Conservation (phyloP, 2,113 vertebrate species). For the Hemicordylus capensis region DNA sequence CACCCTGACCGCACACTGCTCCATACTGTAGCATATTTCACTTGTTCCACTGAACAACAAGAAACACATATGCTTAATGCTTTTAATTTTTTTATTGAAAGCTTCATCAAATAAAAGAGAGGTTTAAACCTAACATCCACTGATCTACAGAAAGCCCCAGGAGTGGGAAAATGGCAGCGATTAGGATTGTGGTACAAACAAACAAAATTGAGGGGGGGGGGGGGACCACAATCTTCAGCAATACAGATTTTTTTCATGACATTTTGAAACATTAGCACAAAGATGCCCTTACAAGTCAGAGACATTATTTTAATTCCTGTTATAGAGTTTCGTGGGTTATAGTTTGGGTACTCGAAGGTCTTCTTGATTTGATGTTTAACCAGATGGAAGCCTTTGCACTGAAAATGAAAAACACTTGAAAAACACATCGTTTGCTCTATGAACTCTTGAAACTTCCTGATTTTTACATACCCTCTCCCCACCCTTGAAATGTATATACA, state of each 20-base stretch:
- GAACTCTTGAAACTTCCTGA: constrained; percentile 43
- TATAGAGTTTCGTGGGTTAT: constrained; percentile 76
- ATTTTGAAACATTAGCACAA: constrained; percentile 88
- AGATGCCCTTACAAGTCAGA: constrained; percentile 86
- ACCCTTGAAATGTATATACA: constrained; percentile 48
- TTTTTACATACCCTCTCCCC: constrained; percentile 52
- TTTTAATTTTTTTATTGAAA: constrained; percentile 94
- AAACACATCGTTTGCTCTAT: constrained; percentile 51
- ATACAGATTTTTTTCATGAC: constrained; percentile 82
- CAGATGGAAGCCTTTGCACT: constrained; percentile 47
- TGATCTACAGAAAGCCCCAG: constrained; percentile 96
- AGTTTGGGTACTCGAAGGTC: constrained; percentile 76
- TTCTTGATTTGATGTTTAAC: constrained; percentile 54
- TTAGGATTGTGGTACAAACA: constrained; percentile 88
- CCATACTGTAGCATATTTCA: background rate
- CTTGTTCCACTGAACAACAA: constrained; percentile 22
- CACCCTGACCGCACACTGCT: background rate
- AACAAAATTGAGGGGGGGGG: constrained; percentile 78
- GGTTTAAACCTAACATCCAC: constrained; percentile 96
- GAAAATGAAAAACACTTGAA: constrained; percentile 56
- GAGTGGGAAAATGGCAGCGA: constrained; percentile 89
- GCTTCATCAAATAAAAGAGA: constrained; percentile 98
- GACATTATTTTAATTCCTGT: constrained; percentile 79
- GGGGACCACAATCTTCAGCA: constrained; percentile 70
- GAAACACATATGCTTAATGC: constrained; percentile 59